Percentiles rank a stretch among this genome's conserved stretches.
Conservation (phyloP, 2,888 invertebrate genomes). For the Drosophila koepferae region DNA sequence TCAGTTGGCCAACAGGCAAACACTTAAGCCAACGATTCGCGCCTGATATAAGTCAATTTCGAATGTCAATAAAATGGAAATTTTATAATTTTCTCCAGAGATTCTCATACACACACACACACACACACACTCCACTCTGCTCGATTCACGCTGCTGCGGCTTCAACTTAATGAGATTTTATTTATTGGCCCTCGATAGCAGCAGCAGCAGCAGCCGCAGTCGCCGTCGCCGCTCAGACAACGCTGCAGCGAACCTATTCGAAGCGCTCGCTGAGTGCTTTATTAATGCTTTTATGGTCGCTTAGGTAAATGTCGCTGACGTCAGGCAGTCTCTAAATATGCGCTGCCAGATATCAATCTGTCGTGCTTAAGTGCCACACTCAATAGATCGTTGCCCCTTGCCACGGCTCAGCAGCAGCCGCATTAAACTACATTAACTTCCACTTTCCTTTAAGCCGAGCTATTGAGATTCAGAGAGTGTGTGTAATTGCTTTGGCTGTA, state of each 20-base stretch:
- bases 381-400: conserved; percentile 35
- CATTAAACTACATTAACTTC: conserved; percentile 10
- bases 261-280: conserved; percentile 34
- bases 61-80: conserved; percentile 78
- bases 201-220: conserved; percentile 8
- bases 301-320: conserved; percentile 57
- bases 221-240: conserved; percentile 25
- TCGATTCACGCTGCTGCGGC: conserved; percentile 40
- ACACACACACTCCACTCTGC: conserved; percentile 4
- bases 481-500: not conserved
- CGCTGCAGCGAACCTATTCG: conserved; percentile 9
- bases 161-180: conserved; percentile 74
- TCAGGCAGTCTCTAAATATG: conserved; percentile 42
- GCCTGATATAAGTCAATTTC: conserved; percentile 73
- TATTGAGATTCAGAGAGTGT: not conserved
- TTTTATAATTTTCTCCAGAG: conserved; percentile 71
- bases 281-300: conserved; percentile 65
- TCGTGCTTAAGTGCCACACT: conserved; percentile 46
- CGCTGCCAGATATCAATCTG: conserved; percentile 41
- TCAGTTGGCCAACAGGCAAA: conserved; percentile 48
- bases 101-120: conserved; percentile 16
- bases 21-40: conserved; percentile 59
- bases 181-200: conserved; percentile 72
- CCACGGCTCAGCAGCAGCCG: conserved; percentile 2
- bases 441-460: not conserved